Percentiles rank a stretch among this genome's conserved stretches.
Evolutionary conservation across 2,888 invertebrate species (phyloP).

Genomic region (Pristionchus japonicus): DNA sequence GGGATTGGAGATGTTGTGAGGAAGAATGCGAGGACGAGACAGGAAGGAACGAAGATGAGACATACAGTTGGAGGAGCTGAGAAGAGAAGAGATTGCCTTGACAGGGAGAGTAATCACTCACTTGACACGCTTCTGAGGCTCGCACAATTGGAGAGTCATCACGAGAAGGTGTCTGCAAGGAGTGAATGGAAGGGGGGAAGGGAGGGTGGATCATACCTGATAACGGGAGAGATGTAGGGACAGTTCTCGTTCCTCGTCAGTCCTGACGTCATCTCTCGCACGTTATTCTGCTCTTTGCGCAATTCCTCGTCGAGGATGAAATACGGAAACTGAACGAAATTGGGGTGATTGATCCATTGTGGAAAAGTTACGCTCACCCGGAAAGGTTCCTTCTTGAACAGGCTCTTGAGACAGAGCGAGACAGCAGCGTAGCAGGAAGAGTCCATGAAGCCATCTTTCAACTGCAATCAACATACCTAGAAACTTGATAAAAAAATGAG

Average conservation of each 20-base stretch:
- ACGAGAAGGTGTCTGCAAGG: conserved; percentile 13
- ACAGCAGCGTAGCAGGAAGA: conserved; percentile 25
- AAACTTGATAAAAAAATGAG: neutral
- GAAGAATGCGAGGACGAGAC: conserved; percentile 31
- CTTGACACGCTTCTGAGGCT: neutral
- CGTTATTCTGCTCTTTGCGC: conserved; percentile 26
- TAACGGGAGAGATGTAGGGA: neutral
- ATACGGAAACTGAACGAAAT: conserved; percentile 14
- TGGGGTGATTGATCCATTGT: too few species aligned
- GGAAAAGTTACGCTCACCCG: too few species aligned
- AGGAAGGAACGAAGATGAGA: conserved; percentile 34
- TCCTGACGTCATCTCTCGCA: conserved; percentile 10
- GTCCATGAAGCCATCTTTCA: conserved; percentile 35
- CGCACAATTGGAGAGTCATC: conserved; percentile 1
- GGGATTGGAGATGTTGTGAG: conserved; percentile 14
- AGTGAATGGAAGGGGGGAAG: neutral
- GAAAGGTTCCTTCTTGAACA: conserved; percentile 20
- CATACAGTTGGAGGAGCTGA: conserved; percentile 2
- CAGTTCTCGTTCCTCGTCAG: neutral
- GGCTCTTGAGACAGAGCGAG: conserved; percentile 5
- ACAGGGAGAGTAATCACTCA: neutral
- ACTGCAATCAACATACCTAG: neutral
- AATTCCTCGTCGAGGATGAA: conserved; percentile 36
- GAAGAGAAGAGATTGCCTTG: neutral
- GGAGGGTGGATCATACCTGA: neutral